phyloP scores from a whole-genome alignment of 2,113 vertebrate genomes.

The Phoxinus phoxinus region DNA sequence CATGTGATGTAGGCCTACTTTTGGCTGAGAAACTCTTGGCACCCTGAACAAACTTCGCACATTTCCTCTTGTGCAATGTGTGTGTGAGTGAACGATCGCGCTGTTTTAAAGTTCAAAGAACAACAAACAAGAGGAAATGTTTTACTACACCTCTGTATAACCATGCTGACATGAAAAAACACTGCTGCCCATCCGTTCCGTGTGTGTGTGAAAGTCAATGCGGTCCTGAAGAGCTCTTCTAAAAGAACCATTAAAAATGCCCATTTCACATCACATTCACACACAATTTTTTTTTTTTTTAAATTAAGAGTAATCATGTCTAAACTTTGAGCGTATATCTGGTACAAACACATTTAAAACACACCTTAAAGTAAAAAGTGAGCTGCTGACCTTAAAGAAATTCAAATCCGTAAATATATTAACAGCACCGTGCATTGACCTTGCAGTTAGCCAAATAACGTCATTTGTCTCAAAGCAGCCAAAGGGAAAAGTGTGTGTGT shows the following conservation, averaged over 20 bases:
- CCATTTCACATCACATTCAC: neutral
- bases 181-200: constrained; percentile 55
- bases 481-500: neutral
- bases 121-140: constrained; percentile 79
- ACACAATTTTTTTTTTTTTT: no score
- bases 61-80: constrained; percentile 42
- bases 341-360: neutral
- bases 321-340: neutral
- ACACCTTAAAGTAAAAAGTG: neutral
- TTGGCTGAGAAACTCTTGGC: constrained; percentile 38
- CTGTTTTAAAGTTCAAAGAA: constrained; percentile 66
- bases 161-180: constrained; percentile 61
- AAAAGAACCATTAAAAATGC: neutral
- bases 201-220: neutral
- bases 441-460: constrained; percentile 56
- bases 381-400: neutral
- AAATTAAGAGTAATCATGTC: neutral
- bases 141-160: constrained; percentile 65
- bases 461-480: constrained; percentile 39
- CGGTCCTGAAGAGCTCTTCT: neutral
- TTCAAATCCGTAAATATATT: neutral
- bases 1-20: neutral
- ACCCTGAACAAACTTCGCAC: constrained; percentile 42
- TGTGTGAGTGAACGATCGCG: constrained; percentile 43
- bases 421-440: neutral